A percentile compares a stretch with the other conserved stretches of the same genome.
These are phyloP conservation scores for Erynnis tages DNA, from an alignment of 2,888 invertebrate genomes.

Conservation along the genomic window DNA sequence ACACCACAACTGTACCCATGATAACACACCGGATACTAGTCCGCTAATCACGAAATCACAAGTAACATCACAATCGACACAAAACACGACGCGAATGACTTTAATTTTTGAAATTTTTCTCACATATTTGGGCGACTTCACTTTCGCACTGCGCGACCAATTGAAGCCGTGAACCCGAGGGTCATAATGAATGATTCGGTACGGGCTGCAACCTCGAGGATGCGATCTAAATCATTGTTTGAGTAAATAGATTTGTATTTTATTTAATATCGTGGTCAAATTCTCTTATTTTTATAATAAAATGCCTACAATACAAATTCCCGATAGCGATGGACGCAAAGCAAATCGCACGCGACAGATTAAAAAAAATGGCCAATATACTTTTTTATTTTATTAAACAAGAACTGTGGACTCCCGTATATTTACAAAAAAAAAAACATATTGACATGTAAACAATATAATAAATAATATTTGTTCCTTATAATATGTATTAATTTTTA, in stretches of 20 bases:
- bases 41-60: slow-evolving; percentile 29
- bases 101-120: slow-evolving; percentile 59
- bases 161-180: slow-evolving; percentile 68
- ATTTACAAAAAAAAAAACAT: too few relatives aligned
- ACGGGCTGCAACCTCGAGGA: slow-evolving; percentile 32
- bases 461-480: not conserved
- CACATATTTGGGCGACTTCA: slow-evolving; percentile 64
- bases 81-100: slow-evolving; percentile 42
- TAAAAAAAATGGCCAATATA: slow-evolving; percentile 31
- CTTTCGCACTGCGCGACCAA: slow-evolving; percentile 53
- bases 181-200: slow-evolving; percentile 56
- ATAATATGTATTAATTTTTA: too few relatives aligned
- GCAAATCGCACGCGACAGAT: slow-evolving; percentile 59
- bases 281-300: slow-evolving; percentile 36
- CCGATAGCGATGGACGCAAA: slow-evolving; percentile 62
- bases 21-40: slow-evolving; percentile 28
- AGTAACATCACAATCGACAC: slow-evolving; percentile 27
- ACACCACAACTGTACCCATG: slow-evolving; percentile 58
- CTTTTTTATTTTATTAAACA: not conserved
- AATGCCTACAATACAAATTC: slow-evolving; percentile 34
- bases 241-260: slow-evolving; percentile 32
- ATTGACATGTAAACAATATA: not conserved
- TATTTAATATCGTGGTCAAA: slow-evolving; percentile 28
- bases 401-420: not conserved
- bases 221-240: slow-evolving; percentile 33